Evolutionary conservation across 2,797 vertebrate genomes (phyloP), one percentile per base, ranked within the genome.

Genomic region (Crax fasciolata): DNA sequence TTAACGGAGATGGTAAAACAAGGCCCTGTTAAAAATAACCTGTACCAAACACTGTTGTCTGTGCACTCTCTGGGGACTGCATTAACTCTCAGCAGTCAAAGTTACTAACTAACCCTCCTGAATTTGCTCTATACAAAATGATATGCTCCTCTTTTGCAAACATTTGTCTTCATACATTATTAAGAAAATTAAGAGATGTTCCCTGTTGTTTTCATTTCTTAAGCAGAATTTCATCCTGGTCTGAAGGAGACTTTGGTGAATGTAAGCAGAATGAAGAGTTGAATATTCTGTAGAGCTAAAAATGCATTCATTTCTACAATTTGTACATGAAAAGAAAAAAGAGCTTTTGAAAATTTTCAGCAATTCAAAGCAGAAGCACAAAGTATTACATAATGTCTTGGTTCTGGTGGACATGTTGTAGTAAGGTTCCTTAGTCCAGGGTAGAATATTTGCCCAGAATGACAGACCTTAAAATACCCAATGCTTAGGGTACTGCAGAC

Each of bases 11-110:
- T 11, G 14, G 65, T 71, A 23, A 71, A 94, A 63, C 63, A 67
- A 78, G 49, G 75, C 81, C 55, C 35, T 67, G 81, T 81, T 85
- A 65, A 95, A 95, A 89, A 90, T 35, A 81, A 8, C 57, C 44
- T 65, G 43, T 46, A 71, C 35, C 30, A 11, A 15, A 57, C 46
- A 7, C 35, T 12, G 65, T 23, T 51, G 74, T 44, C 8, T 13
- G 46, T 73, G 73, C 67, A 86, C 43, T 94, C 80, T 77, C 65
- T 11, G 11, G 65, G 75, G 81, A 85, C 70, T 18, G 58, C 35
- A 13, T 2, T 11, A 76, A 32, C 88, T 74, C 83, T 25, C 75
- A 39, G 77, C 48, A 28, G 21, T 38, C 51, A 66, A 20, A 17
- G 46, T 48, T 48, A 21, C 48, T 38, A 39, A 87, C 84, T 63